Base-by-base conservation (phyloP, 2,797 vertebrate genomes). In the Xiphorhynchus erythropygius region DNA sequence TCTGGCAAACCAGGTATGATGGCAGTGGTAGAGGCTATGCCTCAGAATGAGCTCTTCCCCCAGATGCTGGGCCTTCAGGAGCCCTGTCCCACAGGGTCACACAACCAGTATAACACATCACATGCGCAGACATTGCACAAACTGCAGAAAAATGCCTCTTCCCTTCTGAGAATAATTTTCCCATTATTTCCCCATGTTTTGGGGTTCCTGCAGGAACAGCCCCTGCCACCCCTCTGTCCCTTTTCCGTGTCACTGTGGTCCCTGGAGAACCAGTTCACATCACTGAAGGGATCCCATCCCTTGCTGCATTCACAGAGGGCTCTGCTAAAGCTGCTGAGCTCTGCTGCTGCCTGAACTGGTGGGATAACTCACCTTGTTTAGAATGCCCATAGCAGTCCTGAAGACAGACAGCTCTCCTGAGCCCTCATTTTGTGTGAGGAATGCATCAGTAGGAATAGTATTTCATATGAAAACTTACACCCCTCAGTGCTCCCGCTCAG, bases 91-190 rank as follows among this genome's bases (percentile, higher is more conserved):
- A 0, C 55, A 46, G 28, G 19, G 47, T 41, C 30, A 30, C 3
- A 11, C 25, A 47, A 55, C 9, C 39, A 27, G 37, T 32, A 19
- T 10, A 70, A 55, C 5, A 28, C 12, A 2, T 42, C 0, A 1
- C 5, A 2, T 10, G 9, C 10, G 3, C 41, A 33, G 39, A 30
- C 63, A 30, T 76, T 13, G 16, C 47, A 53, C 7, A 69, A 62
- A 62, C 33, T 62, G 30, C 30, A 69, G 64, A 30, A 60, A 77
- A 69, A 55, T 53, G 56, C 19, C 56, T 70, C 41, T 69, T 69
- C 24, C 30, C 41, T 30, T 63, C 30, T 33, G 33, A 62, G 63
- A 56, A 46, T 1, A 22, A n/a, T 62, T 80, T 60, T 52, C 0
- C 0, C 27, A 10, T 18, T 30, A 5, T 71, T 80, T 50, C 14